phyloP scores from a whole-genome alignment of 2,113 vertebrate species.

The Xiphophorus couchianus region DNA sequence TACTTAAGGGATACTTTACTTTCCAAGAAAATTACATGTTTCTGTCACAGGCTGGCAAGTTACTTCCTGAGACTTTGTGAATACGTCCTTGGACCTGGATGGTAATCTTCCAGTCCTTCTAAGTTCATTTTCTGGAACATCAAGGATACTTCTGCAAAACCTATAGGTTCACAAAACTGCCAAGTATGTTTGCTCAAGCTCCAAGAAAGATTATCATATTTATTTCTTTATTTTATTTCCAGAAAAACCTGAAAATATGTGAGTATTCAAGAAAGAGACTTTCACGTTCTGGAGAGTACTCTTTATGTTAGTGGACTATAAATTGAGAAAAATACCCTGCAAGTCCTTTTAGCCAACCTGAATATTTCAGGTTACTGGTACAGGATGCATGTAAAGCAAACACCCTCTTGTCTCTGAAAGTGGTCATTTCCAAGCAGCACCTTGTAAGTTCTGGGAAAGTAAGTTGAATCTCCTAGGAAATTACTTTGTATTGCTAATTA shows the following conservation, averaged over 20 bases:
- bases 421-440: background rate
- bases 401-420: background rate
- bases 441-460: too few relatives aligned
- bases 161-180: background rate
- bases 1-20: background rate
- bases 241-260: too few relatives aligned
- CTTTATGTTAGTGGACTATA: background rate
- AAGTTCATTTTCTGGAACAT: too few relatives aligned
- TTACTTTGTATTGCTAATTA: too few relatives aligned
- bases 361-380: background rate
- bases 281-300: too few relatives aligned
- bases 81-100: background rate
- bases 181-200: background rate
- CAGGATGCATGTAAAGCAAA: background rate
- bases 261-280: background rate
- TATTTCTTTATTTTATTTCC: too few relatives aligned
- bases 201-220: too few relatives aligned
- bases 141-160: background rate
- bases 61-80: background rate
- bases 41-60: background rate
- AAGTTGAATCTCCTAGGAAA: too few relatives aligned
- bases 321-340: background rate
- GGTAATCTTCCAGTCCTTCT: background rate
- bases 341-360: background rate
- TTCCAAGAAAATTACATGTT: background rate